These are phyloP conservation scores for Oxytorus armatus DNA, from an alignment of 2,888 invertebrate genomes.

Conservation along the genomic window DNA sequence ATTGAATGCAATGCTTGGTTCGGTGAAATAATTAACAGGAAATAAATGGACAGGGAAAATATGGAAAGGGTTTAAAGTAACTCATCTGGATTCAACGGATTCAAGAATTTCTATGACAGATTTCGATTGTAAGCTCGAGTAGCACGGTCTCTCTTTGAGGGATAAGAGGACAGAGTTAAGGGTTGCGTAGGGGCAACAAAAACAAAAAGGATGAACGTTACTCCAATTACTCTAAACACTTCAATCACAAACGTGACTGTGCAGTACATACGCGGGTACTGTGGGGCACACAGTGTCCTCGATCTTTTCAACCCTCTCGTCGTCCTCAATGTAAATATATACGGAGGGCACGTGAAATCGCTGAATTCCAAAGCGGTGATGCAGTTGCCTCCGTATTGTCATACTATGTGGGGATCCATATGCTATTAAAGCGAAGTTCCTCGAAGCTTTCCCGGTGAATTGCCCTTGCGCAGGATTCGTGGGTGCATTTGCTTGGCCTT, in stretches of 20 bases:
- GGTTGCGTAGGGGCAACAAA: constrained; percentile 1
- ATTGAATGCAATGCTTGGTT: background rate
- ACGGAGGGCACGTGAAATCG: constrained; percentile 49
- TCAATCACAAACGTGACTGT: constrained; percentile 51
- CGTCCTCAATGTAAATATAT: constrained; percentile 58
- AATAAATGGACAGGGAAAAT: background rate
- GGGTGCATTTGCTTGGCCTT: constrained; percentile 71
- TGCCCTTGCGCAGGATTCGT: constrained; percentile 39
- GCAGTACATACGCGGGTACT: constrained; percentile 30
- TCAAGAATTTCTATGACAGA: constrained; percentile 8
- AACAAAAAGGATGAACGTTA: constrained; percentile 48
- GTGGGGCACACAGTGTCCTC: constrained; percentile 30
- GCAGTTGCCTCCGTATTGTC: constrained; percentile 26
- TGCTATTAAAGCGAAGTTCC: constrained; percentile 47
- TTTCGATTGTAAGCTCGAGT: constrained; percentile 41
- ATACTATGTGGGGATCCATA: constrained; percentile 7
- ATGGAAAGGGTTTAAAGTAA: background rate
- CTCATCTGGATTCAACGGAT: background rate
- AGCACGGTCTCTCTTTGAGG: constrained; percentile 14
- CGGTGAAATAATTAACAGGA: background rate
- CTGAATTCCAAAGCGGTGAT: constrained; percentile 42
- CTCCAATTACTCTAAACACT: constrained; percentile 63
- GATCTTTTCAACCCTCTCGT: constrained; percentile 37
- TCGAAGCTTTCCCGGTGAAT: constrained; percentile 51
- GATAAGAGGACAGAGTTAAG: constrained; percentile 34